Percentiles rank a stretch among this genome's conserved stretches.
Evolutionary conservation across 2,888 invertebrate species (phyloP).

Genomic region (Andrena flavipes): DNA sequence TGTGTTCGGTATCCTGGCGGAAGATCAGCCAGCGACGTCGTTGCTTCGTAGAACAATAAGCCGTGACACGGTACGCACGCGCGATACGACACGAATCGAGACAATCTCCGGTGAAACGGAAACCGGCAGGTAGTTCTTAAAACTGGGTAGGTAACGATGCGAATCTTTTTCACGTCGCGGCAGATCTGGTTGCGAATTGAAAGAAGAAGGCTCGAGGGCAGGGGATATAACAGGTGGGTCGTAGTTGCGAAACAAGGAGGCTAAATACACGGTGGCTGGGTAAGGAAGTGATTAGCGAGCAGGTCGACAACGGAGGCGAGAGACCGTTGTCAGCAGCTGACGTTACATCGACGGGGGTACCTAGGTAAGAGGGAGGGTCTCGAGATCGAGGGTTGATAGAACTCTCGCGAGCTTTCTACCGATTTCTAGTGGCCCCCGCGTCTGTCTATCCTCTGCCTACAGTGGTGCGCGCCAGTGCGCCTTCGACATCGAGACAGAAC

Average conservation of each 20-base stretch:
- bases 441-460: conserved; percentile 43
- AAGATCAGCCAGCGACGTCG: conserved; percentile 25
- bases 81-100: neutral
- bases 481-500: conserved; percentile 45
- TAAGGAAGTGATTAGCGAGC: conserved; percentile 39
- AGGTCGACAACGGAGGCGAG: neutral
- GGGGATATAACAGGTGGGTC: conserved; percentile 49
- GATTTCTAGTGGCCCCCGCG: conserved; percentile 36
- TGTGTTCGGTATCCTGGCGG: conserved; percentile 3
- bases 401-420: conserved; percentile 26
- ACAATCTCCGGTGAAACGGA: neutral
- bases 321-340: conserved; percentile 53
- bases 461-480: conserved; percentile 21
- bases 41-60: conserved; percentile 32
- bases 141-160: neutral
- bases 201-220: neutral
- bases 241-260: neutral
- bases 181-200: neutral
- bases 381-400: conserved; percentile 51
- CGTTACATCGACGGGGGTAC: conserved; percentile 2
- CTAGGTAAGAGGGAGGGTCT: neutral
- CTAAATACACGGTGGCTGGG: conserved; percentile 23
- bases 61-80: neutral
- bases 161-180: neutral
- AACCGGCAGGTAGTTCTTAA: neutral